A percentile compares a stretch with the other conserved stretches of the same genome.
phyloP scores from a whole-genome alignment of 2,113 vertebrate species.

The Electrona antarctica region DNA sequence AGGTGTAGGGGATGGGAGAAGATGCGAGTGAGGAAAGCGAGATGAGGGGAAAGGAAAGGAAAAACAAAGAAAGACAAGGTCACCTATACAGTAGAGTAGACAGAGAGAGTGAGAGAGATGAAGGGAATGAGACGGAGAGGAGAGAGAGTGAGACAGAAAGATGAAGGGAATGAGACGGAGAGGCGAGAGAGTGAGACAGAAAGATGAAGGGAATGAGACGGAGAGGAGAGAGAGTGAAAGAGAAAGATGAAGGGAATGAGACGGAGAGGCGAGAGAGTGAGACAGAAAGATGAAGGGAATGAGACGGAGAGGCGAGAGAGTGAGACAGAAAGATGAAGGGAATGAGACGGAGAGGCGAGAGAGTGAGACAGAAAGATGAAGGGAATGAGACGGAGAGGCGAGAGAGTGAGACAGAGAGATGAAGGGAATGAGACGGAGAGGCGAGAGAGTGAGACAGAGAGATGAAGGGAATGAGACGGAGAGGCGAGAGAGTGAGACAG shows the following conservation, averaged over 20 bases:
- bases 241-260: background rate
- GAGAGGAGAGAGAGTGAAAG: background rate
- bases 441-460: background rate
- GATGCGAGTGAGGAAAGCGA: background rate
- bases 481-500: background rate
- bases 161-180: background rate
- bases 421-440: conserved; percentile 1
- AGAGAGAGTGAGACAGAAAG: background rate
- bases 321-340: background rate
- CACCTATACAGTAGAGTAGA: background rate
- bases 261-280: background rate
- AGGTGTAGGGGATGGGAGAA: conserved; percentile 19
- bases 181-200: background rate
- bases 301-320: background rate
- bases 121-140: background rate
- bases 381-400: background rate
- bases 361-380: background rate
- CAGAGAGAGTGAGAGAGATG: background rate
- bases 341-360: background rate
- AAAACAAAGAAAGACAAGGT: background rate
- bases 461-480: background rate
- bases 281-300: background rate
- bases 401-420: background rate
- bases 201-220: background rate
- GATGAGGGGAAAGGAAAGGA: background rate